Evolutionary conservation across 2,888 invertebrate genomes (phyloP), one percentile per base, ranked within the genome.

Genomic region (Drosophila helvetica): DNA sequence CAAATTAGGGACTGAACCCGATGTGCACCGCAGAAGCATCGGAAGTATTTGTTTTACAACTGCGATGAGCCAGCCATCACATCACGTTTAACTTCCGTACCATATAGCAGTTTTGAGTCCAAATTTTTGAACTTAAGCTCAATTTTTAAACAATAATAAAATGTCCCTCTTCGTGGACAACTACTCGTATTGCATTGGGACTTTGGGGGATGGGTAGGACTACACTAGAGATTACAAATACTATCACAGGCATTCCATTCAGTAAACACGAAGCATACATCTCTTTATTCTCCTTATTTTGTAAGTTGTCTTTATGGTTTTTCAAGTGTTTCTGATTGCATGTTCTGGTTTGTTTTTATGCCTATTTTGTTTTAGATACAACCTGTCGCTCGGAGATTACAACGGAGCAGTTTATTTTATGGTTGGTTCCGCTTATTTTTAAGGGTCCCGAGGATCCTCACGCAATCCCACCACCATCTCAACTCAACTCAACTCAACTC

Each of bases 1-100:
- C 79, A 88, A 89, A 86, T 88, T 80, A 85, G 74, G 83, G 79
- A 86, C 83, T 77, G 74, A 79, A 75, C 69, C 80, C 73, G 57
- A 73, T 80, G 86, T 64, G 64, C 71, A 48, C 17, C 51, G 18
- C 38, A 22, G 57, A 48, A 57, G 48, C 48, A 9, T 12, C 30
- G 33, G 48, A 43, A 33, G 66, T 45, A 27, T 50, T 46, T 38
- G 55, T 50, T 66, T 53, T 55, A 66, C 52, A 54, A 43, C 52
- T 19, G 45, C 48, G 38, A 30, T 42, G 64, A 60, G 65, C 61
- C 56, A 42, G 27, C 25, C 17, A 63, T 65, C 45, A 53, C 52
- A 53, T 65, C 52, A 19, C 17, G 2, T 9, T 6, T 18, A 38
- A 19, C 7, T 1, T 15, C 15, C 15, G 15, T 38, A 38, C 38